These are phyloP conservation scores for Aelia acuminata DNA, from an alignment of 2,888 invertebrate species.

Conservation along the genomic window DNA sequence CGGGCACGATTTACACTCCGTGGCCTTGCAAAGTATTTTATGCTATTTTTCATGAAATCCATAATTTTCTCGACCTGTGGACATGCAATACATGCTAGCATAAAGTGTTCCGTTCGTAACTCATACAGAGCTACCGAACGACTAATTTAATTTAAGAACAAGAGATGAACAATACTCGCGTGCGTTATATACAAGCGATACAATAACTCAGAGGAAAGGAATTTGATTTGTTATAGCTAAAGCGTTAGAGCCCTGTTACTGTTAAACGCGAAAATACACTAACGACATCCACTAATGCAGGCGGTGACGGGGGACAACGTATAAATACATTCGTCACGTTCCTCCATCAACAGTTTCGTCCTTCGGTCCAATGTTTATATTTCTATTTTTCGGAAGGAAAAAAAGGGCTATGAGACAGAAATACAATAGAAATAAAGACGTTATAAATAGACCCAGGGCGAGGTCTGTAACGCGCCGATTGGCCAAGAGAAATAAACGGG, in stretches of 20 bases:
- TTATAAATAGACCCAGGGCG: constrained; percentile 14
- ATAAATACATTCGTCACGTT: constrained; percentile 35
- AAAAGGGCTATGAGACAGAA: background rate
- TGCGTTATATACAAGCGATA: background rate
- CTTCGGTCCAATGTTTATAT: constrained; percentile 8
- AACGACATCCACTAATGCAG: constrained; percentile 24
- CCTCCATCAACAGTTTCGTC: constrained; percentile 27
- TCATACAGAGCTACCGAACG: background rate
- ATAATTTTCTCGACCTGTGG: background rate
- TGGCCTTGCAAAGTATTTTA: too few relatives aligned
- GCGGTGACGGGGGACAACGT: constrained; percentile 27
- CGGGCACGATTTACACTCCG: too few relatives aligned
- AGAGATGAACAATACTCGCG: constrained; percentile 16
- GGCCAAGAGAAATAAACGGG: constrained; percentile 44
- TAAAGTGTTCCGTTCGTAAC: background rate
- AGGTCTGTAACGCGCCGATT: constrained; percentile 14
- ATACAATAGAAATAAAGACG: constrained; percentile 42
- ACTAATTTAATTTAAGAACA: background rate
- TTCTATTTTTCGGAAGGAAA: constrained; percentile 40
- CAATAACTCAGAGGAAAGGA: background rate
- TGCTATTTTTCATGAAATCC: too few relatives aligned
- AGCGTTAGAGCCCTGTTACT: constrained; percentile 8
- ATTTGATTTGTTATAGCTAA: constrained; percentile 29
- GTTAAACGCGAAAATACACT: constrained; percentile 33
- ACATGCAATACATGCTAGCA: background rate